phyloP scores from a whole-genome alignment of 2,888 invertebrate species.

The Drosophila ezoana region DNA sequence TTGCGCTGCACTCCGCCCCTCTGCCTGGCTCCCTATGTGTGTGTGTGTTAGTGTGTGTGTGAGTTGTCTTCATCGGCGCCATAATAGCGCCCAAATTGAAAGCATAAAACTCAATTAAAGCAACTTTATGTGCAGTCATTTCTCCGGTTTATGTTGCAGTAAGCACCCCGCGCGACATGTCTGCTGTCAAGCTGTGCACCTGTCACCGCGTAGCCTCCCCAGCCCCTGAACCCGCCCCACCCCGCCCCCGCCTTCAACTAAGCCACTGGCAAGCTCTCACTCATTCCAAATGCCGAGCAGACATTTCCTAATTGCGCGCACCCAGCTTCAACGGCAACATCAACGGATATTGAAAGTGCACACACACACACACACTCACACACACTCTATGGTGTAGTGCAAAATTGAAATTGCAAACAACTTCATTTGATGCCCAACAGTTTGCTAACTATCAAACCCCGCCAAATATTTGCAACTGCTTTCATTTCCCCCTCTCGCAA shows the following conservation, averaged over 20 bases:
- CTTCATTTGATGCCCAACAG: constrained; percentile 65
- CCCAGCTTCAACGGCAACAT: constrained; percentile 49
- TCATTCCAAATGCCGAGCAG: constrained; percentile 19
- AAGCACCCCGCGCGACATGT: constrained; percentile 62
- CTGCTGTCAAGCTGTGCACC: constrained; percentile 54
- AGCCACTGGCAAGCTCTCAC: constrained; percentile 3
- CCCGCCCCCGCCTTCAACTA: background rate
- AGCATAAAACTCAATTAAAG: constrained; percentile 74
- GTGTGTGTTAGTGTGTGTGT: background rate
- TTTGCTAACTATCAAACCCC: constrained; percentile 63
- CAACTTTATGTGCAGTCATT: constrained; percentile 76
- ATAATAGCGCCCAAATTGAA: constrained; percentile 73
- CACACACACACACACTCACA: constrained; percentile 3
- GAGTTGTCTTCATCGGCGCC: constrained; percentile 50
- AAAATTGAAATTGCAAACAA: constrained; percentile 71
- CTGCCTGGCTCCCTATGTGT: background rate
- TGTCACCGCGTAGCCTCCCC: constrained; percentile 26
- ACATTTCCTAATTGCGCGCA: constrained; percentile 71
- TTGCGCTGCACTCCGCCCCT: constrained; percentile 41
- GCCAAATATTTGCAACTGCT: constrained; percentile 59
- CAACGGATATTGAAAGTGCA: constrained; percentile 70
- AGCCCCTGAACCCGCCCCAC: constrained; percentile 1
- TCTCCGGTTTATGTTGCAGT: constrained; percentile 68
- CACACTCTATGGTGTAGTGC: constrained; percentile 8
- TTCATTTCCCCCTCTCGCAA: constrained; percentile 2